Evolutionary conservation across 2,113 vertebrate genomes (phyloP), one percentile per base, ranked within the genome.

Genomic region (Spheniscus mendiculus): DNA sequence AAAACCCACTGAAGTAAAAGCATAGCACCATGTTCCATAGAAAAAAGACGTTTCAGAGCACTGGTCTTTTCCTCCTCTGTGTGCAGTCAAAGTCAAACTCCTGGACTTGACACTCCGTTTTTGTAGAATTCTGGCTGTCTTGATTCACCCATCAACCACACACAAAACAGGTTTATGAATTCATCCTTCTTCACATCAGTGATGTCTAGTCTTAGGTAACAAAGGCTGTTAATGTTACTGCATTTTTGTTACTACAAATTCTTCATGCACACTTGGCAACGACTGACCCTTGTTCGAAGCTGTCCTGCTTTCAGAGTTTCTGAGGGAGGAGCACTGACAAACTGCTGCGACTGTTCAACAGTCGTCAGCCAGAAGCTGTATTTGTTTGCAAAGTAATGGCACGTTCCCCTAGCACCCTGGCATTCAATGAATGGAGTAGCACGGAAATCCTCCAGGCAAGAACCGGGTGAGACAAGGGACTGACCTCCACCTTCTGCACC

Each of bases 201-300:
- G 61, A 80, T 72, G 67, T 15, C 69, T 58, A 32, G 29, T 8
- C n/a, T n/a, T n/a, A 12, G 42, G 44, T 69, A 47, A 47, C 65
- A 44, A 53, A 42, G 72, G 1, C 49, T 13, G 5, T 40, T 40
- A 5, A 12, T 15, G 34, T 25, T 9, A 6, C 42, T 23, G 77
- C 34, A 6, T 15, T 82, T 50, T 10, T 20, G 53, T 16, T 29
- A 52, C 98, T 99, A 99, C 98, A 99, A 94, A 93, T 99, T 96
- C 98, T 99, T 99, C 98, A 99, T 99, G 98, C 99, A 99, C 88
- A 99, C 99, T 95, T 99, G 99, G 97, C 99, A 99, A 87, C 99
- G 99, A 97, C 99, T 99, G 97, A 99, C 98, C n/a, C 96, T 97
- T 9, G 97, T 98, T 55, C 98, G 98, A 34, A 99, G 99, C 98